Evolutionary conservation across 1,140 invertebrate species (phyloP).

Genomic region (Drosophila nigromelanica): DNA sequence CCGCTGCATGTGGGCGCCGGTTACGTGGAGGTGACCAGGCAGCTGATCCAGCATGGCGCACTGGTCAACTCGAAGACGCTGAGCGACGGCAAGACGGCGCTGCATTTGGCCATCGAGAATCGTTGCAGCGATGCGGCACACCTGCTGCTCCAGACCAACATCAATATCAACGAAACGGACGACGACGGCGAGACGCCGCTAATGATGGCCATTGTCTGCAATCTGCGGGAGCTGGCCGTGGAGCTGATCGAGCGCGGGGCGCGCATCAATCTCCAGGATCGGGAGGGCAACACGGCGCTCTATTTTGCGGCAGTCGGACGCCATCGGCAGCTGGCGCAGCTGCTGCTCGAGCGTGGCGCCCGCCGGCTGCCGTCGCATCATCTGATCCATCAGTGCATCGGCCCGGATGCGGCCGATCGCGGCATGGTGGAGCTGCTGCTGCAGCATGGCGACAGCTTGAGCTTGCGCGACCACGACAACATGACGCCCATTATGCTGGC

Average conservation of each 20-base stretch:
- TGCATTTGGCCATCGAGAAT: conserved; percentile 72
- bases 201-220: conserved; percentile 85
- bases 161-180: conserved; percentile 86
- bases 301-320: conserved; percentile 85
- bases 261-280: conserved; percentile 86
- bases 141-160: conserved; percentile 86
- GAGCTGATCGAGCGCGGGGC: conserved; percentile 85
- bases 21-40: conserved; percentile 58
- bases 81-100: conserved; percentile 71
- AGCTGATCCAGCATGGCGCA: conserved; percentile 72
- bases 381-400: conserved; percentile 86
- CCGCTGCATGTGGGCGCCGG: conserved; percentile 96
- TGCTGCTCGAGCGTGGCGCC: conserved; percentile 85
- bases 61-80: conserved; percentile 75
- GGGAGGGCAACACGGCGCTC: conserved; percentile 85
- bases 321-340: conserved; percentile 78
- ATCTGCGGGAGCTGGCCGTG: conserved; percentile 84
- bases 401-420: conserved; percentile 69
- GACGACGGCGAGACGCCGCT: conserved; percentile 86
- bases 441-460: conserved; percentile 84
- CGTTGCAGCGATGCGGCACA: conserved; percentile 84
- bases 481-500: conserved; percentile 87
- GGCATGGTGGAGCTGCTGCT: conserved; percentile 85
- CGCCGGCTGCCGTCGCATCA: conserved; percentile 86
- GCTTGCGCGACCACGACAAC: conserved; percentile 85